Percentiles rank a stretch among this genome's conserved stretches.
These are phyloP conservation scores for Ptilodon capucinus DNA, from an alignment of 2,888 invertebrate species.

Conservation along the genomic window DNA sequence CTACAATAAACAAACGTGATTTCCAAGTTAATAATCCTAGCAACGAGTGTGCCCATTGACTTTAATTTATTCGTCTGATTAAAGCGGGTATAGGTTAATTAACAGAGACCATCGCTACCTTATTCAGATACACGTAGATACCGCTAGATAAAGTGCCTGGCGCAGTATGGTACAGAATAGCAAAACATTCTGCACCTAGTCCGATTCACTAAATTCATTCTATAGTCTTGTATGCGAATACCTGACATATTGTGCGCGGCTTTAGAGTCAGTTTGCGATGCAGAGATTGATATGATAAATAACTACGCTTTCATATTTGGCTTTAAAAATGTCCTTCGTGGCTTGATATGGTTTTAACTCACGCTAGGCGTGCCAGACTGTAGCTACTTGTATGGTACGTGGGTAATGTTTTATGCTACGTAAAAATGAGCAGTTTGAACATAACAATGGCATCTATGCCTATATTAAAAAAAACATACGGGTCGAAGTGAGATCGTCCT, in stretches of 20 bases:
- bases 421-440: no score
- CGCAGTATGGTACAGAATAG: conserved; percentile 34
- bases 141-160: conserved; percentile 34
- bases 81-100: conserved; percentile 20
- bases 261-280: conserved; percentile 11
- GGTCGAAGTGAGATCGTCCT: no score
- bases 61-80: conserved; percentile 21
- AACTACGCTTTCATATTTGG: conserved; percentile 11
- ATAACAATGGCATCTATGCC: no score
- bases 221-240: conserved; percentile 3
- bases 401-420: no score
- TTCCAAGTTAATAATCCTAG: conserved; percentile 6
- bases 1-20: background rate
- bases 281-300: conserved; percentile 6
- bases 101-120: conserved; percentile 13
- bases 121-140: conserved; percentile 11
- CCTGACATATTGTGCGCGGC: background rate
- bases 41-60: conserved; percentile 8
- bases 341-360: conserved; percentile 18
- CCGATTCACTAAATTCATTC: background rate
- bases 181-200: conserved; percentile 20
- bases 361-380: conserved; percentile 34
- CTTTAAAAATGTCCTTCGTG: conserved; percentile 31
- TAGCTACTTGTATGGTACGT: no score
- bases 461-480: no score